These are phyloP conservation scores for Lasioglossum malachurum DNA, from an alignment of 2,888 invertebrate species.

Conservation along the genomic window DNA sequence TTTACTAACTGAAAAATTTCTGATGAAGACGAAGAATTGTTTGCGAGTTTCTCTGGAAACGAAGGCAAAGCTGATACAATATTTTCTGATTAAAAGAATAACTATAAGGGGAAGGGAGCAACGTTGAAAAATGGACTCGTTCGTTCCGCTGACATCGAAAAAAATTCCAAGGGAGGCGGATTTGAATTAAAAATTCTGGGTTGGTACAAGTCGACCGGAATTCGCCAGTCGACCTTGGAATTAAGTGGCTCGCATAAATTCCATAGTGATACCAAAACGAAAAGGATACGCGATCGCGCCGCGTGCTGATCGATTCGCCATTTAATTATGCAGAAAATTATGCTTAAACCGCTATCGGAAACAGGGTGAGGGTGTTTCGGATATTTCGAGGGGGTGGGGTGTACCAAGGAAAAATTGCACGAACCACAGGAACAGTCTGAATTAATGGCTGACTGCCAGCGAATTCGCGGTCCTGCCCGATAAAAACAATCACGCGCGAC, in stretches of 20 bases:
- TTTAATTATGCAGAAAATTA: conserved; percentile 36
- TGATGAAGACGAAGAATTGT: neutral
- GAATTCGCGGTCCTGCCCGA: conserved; percentile 9
- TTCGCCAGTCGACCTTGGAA: neutral
- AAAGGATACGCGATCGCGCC: neutral
- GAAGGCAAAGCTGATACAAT: neutral
- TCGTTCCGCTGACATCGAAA: neutral
- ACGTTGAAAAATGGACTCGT: neutral
- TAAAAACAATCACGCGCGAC: conserved; percentile 31
- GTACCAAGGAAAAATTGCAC: conserved; percentile 16
- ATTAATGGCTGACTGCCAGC: conserved; percentile 27
- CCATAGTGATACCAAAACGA: neutral
- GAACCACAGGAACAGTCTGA: neutral
- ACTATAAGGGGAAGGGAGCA: neutral
- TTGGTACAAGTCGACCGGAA: neutral
- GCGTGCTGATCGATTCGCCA: conserved; percentile 25
- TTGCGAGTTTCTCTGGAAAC: neutral
- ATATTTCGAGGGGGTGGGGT: neutral
- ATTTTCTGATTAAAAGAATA: neutral
- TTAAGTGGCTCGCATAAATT: conserved; percentile 28
- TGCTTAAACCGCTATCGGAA: neutral
- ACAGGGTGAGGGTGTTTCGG: neutral
- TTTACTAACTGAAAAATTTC: neutral
- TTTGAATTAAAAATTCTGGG: conserved; percentile 3
- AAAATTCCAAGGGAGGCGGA: neutral